Conservation (phyloP, 2,113 vertebrate species). For the Petromus typicus region DNA sequence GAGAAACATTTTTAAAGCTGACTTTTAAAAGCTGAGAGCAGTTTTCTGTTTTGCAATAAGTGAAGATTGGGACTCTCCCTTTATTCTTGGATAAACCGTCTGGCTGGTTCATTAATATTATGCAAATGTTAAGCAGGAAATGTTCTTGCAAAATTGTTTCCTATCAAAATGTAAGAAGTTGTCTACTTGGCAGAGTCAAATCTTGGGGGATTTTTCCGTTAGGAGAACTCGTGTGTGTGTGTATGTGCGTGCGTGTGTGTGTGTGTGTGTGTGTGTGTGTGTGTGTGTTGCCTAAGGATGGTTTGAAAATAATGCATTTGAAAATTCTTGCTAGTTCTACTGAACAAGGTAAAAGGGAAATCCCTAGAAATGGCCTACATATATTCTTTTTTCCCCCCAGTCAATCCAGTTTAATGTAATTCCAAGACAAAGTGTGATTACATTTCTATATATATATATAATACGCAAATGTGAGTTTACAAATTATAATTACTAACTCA, state of each 20-base stretch:
- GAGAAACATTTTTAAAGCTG: not conserved
- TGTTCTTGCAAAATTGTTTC: constrained; percentile 12
- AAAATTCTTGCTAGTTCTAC: not conserved
- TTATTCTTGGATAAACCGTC: constrained; percentile 50
- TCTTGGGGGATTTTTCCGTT: constrained; percentile 5
- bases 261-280: not conserved
- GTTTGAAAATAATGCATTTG: not conserved
- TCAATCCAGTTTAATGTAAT: constrained; percentile 99
- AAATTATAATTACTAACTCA: constrained; percentile 99
- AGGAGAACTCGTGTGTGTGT: not conserved
- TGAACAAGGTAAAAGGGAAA: not conserved
- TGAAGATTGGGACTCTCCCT: not conserved
- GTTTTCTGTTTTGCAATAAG: constrained; percentile 21
- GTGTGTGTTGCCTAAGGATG: not conserved
- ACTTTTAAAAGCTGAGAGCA: constrained; percentile 29
- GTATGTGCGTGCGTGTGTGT: not conserved
- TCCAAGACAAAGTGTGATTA: constrained; percentile 99
- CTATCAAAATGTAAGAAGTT: not conserved
- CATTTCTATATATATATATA: constrained; percentile 99
- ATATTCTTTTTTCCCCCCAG: constrained; percentile 73
- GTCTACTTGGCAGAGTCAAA: constrained; percentile 20
- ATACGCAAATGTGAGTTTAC: constrained; percentile 99
- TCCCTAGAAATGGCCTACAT: not conserved
- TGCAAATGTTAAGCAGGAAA: constrained; percentile 51
- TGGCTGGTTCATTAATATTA: constrained; percentile 34